A percentile compares a stretch with the other conserved stretches of the same genome.
Conservation (phyloP, 2,888 invertebrate genomes). For the Stegophylla sp. region DNA sequence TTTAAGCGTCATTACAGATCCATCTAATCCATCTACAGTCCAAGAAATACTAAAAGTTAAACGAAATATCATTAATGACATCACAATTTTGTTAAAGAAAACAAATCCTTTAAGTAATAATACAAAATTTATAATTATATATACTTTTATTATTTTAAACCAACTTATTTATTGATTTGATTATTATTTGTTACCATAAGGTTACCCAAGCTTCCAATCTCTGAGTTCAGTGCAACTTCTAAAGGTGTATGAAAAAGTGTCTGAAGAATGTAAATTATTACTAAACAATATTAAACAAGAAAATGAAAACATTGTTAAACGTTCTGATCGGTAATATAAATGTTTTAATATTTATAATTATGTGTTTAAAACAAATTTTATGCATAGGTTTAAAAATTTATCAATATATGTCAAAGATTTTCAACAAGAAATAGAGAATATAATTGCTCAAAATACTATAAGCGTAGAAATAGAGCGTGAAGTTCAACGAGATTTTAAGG, state of each 20-base stretch:
- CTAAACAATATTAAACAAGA: conserved; percentile 33
- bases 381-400: not conserved
- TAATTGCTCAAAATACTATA: conserved; percentile 22
- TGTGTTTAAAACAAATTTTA: not conserved
- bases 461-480: conserved; percentile 24
- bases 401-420: conserved; percentile 36
- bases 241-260: conserved; percentile 42
- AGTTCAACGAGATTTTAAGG: conserved; percentile 38
- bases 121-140: not conserved
- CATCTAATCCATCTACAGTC: not conserved
- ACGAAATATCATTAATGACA: conserved; percentile 23
- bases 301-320: conserved; percentile 22
- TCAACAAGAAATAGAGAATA: conserved; percentile 8
- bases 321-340: conserved; percentile 27
- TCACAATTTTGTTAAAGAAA: conserved; percentile 27
- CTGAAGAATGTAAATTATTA: conserved; percentile 36
- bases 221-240: conserved; percentile 45
- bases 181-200: conserved; percentile 37
- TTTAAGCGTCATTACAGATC: conserved; percentile 18
- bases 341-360: not conserved
- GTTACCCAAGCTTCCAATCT: conserved; percentile 43
- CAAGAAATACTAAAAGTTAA: conserved; percentile 41
- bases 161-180: not conserved
- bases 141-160: not conserved
- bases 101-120: conserved; percentile 46